Evolutionary conservation across 2,113 vertebrate species (phyloP), one percentile per base, ranked within the genome.

Genomic region (Actinemys pallida): DNA sequence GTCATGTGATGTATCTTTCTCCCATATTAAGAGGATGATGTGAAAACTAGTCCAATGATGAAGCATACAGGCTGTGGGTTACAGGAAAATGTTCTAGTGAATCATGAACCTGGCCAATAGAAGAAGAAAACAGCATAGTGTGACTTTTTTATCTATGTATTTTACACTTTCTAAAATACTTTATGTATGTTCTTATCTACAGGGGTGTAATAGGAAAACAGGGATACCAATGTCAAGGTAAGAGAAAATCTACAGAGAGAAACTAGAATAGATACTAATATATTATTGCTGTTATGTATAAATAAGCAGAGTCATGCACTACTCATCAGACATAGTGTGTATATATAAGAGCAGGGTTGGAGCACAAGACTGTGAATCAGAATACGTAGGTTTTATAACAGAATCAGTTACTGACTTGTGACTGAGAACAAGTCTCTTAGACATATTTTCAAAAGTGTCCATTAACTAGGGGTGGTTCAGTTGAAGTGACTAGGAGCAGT

Each of bases 181-280:
- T n/a, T 97, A 2, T 83, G 16, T 89, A 78, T 96, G 16, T 98
- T 96, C 92, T 97, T 98, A 81, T 96, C 98, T 98, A 92, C 98
- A 99, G 99, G 99, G 99, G 99, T 93, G 99, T 99, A 97, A 99
- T 99, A 98, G 99, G 99, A 97, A 99, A 99, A 98, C 99, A 99
- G 97, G 99, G 99, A 93, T 99, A 99, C 98, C 99, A 99, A 88
- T 99, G 99, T 98, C 99, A 99, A 99, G 99, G 99, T 99, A 99
- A 99, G 99, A 84, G 80, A 54, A 92, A 91, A 78, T 87, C 50
- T 72, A 52, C 8, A 2, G 10, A 12, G 31, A 14, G 4, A 27
- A 59, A 13, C 75, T 95, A 87, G 79, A 90, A 82, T 79, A 0
- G 12, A 45, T 47, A 22, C 42, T 88, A 19, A 85, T 72, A 3